phyloP scores from a whole-genome alignment of 2,113 vertebrate species.

The Erinaceus europaeus region DNA sequence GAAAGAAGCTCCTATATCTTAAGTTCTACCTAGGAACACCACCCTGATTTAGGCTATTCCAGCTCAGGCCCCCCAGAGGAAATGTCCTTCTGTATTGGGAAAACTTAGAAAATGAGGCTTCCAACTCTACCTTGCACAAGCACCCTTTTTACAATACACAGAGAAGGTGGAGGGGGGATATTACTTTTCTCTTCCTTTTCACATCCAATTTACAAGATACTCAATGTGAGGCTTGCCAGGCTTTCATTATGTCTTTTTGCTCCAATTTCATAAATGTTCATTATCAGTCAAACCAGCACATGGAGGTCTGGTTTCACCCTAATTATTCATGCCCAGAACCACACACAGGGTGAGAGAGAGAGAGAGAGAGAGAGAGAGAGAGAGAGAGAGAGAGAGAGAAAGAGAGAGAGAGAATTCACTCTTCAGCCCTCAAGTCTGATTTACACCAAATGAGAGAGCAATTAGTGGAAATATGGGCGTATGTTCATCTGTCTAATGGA shows the following conservation, averaged over 20 bases:
- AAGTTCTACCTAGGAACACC: background rate
- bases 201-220: constrained; percentile 2
- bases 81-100: background rate
- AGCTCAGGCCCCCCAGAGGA: background rate
- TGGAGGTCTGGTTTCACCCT: background rate
- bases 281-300: background rate
- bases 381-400: too few species aligned
- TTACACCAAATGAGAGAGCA: constrained; percentile 7
- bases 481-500: constrained; percentile 14
- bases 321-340: background rate
- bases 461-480: constrained; percentile 30
- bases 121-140: background rate
- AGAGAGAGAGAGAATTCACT: background rate
- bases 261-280: background rate
- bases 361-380: too few species aligned
- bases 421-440: background rate
- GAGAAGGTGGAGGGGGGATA: background rate
- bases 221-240: constrained; percentile 43
- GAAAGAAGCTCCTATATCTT: background rate
- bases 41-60: background rate
- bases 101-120: background rate
- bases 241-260: constrained; percentile 28
- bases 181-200: background rate
- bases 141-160: background rate
- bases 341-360: too few species aligned